Percentiles rank a stretch among this genome's conserved stretches.
phyloP scores from a whole-genome alignment of 2,797 vertebrate species.

The Myotis planiceps region DNA sequence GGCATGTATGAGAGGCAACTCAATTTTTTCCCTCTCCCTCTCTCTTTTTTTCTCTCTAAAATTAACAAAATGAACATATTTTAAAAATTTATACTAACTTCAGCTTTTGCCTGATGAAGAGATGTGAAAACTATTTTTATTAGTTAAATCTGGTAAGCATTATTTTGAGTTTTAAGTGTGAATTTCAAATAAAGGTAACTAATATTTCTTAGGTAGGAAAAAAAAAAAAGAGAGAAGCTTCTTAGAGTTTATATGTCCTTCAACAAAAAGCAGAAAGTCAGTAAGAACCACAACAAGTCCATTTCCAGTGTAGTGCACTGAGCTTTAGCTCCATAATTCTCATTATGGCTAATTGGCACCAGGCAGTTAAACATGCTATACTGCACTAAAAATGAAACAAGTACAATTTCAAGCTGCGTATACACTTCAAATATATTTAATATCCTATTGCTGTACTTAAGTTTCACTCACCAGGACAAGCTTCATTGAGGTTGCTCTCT shows the following conservation, averaged over 20 bases:
- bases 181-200: constrained; percentile 44
- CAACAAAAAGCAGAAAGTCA: background rate
- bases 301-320: constrained; percentile 14
- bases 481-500: background rate
- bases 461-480: constrained; percentile 8
- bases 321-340: constrained; percentile 43
- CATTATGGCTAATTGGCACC: constrained; percentile 64
- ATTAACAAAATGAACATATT: background rate
- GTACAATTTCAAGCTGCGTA: constrained; percentile 1
- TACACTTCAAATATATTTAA: constrained; percentile 5
- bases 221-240: constrained; percentile 16
- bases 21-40: background rate
- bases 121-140: background rate
- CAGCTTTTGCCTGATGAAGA: background rate
- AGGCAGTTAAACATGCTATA: constrained; percentile 48
- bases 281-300: constrained; percentile 41
- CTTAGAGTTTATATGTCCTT: constrained; percentile 37
- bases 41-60: background rate
- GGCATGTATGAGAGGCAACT: background rate
- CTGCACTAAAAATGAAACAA: constrained; percentile 50
- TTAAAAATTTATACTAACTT: background rate
- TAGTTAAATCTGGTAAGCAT: background rate
- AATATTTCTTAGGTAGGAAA: constrained; percentile 54
- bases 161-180: background rate
- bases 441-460: constrained; percentile 2